A percentile compares a stretch with the other conserved stretches of the same genome.
Evolutionary conservation across 2,888 invertebrate genomes (phyloP).

Genomic region (Synanthedon tipuliformis): DNA sequence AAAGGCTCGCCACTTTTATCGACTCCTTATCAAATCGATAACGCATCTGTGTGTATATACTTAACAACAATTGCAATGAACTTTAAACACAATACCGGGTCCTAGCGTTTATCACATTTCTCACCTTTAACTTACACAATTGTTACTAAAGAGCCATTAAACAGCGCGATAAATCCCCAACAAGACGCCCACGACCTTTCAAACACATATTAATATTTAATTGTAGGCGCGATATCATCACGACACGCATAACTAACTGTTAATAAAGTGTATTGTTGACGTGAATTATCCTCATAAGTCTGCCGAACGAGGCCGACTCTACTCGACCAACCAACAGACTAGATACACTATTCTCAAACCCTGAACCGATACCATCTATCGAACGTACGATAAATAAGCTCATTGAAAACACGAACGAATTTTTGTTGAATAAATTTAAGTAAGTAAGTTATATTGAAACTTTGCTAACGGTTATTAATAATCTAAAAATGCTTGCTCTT

Average conservation of each 20-base stretch:
- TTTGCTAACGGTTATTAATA: too few relatives aligned
- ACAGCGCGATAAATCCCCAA: conserved; percentile 39
- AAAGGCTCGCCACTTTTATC: too few relatives aligned
- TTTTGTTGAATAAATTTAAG: neutral
- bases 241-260: conserved; percentile 57
- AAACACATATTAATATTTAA: conserved; percentile 65
- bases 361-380: neutral
- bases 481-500: too few relatives aligned
- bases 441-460: too few relatives aligned
- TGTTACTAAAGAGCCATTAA: conserved; percentile 29
- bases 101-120: conserved; percentile 23
- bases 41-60: neutral
- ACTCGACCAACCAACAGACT: neutral
- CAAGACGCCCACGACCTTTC: conserved; percentile 42
- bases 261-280: conserved; percentile 68
- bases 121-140: conserved; percentile 33
- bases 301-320: conserved; percentile 29
- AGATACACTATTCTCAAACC: neutral
- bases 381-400: neutral
- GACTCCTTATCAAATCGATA: too few relatives aligned
- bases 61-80: conserved; percentile 2
- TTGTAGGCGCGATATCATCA: conserved; percentile 66
- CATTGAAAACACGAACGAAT: neutral
- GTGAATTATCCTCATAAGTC: conserved; percentile 62
- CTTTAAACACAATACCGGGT: conserved; percentile 1